Percentiles rank a stretch among this genome's conserved stretches.
Evolutionary conservation across 2,888 invertebrate species (phyloP).

Genomic region (Agonopterix subpropinquella): DNA sequence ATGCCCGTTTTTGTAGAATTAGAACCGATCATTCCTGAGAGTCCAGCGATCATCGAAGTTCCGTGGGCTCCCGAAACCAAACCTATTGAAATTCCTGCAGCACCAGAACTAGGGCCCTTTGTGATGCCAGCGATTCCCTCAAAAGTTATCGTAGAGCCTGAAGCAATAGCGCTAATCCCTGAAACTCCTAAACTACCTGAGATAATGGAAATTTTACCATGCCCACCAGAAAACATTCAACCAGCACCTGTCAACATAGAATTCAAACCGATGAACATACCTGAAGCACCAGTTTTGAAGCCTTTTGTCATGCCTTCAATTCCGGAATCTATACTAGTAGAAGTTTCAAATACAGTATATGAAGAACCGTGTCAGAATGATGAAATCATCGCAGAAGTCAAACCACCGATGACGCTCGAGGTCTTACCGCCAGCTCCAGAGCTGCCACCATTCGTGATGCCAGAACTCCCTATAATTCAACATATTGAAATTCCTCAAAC

Average conservation of each 20-base stretch:
- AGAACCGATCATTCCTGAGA: no score
- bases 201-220: not conserved
- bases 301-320: no score
- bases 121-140: not conserved
- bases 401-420: no score
- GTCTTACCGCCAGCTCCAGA: not conserved
- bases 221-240: not conserved
- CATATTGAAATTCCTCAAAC: constrained; percentile 1
- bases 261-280: no score
- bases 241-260: no score
- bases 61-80: no score
- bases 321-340: no score
- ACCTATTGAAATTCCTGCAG: not conserved
- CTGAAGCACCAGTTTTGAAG: no score
- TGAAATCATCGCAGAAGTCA: no score
- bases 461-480: not conserved
- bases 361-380: no score
- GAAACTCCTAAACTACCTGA: not conserved
- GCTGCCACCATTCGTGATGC: not conserved
- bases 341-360: no score
- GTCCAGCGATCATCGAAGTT: no score
- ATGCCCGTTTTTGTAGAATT: not conserved
- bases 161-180: not conserved
- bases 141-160: not conserved
- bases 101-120: not conserved